Percentiles rank a stretch among this genome's conserved stretches.
These are phyloP conservation scores for Pachypeltis micranthus DNA, from an alignment of 1,140 invertebrate genomes.

Conservation along the genomic window DNA sequence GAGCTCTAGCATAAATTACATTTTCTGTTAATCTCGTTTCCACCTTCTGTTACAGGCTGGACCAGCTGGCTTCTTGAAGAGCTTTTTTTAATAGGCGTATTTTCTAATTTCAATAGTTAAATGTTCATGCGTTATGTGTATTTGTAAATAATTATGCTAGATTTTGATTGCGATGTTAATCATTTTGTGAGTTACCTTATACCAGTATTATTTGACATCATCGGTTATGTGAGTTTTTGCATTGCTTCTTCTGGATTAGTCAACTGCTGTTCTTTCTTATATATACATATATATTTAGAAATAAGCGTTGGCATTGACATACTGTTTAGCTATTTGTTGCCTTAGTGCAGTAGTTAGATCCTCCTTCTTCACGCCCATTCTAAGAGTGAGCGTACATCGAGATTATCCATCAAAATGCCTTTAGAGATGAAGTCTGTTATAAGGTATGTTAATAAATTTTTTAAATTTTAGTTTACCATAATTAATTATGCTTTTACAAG, in stretches of 20 bases:
- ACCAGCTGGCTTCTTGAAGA: constrained; percentile 36
- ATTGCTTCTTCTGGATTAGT: neutral
- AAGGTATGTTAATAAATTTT: neutral
- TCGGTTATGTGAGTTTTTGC: neutral
- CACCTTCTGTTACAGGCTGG: constrained; percentile 32
- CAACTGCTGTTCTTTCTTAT: neutral
- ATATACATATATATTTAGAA: neutral
- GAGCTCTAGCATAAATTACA: too few species aligned
- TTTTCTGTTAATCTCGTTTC: constrained; percentile 14
- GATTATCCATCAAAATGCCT: constrained; percentile 1
- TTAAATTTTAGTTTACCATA: neutral
- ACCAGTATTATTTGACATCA: neutral
- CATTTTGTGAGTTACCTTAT: neutral
- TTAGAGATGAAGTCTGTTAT: constrained; percentile 8
- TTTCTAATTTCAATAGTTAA: constrained; percentile 10
- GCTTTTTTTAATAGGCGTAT: constrained; percentile 33
- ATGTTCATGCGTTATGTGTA: constrained; percentile 1
- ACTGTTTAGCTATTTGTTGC: neutral
- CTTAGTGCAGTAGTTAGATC: neutral
- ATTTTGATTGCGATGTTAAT: neutral
- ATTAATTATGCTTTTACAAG: neutral
- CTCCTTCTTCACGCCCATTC: neutral
- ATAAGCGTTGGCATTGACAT: neutral
- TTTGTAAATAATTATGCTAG: constrained; percentile 3
- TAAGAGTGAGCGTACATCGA: neutral